Evolutionary conservation across 2,797 vertebrate species (phyloP).

Genomic region (Mallotus villosus): DNA sequence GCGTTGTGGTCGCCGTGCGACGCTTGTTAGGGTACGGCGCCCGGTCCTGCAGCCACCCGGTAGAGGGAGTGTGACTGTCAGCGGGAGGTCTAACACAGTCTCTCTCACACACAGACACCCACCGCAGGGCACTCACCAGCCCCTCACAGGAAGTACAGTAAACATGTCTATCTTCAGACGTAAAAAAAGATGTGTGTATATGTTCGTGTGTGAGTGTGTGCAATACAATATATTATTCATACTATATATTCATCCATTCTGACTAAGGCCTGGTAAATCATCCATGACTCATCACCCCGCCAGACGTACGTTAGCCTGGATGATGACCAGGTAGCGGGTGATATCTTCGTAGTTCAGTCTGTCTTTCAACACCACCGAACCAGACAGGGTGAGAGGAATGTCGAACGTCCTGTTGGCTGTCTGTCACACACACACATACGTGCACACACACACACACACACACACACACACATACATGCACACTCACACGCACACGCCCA

Average conservation of each 20-base stretch:
- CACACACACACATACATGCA: constrained; percentile 2
- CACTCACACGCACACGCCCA: background rate
- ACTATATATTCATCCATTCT: background rate
- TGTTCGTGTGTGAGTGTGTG: too few relatives aligned
- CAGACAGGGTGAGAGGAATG: constrained; percentile 93
- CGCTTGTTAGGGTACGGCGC: constrained; percentile 86
- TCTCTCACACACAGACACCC: too few relatives aligned
- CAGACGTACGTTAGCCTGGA: constrained; percentile 94
- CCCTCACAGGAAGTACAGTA: background rate
- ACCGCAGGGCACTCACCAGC: too few relatives aligned
- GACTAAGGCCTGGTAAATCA: background rate
- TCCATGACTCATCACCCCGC: too few relatives aligned
- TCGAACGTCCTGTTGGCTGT: constrained; percentile 91
- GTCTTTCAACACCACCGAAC: constrained; percentile 88
- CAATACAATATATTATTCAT: background rate
- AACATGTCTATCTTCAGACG: too few relatives aligned
- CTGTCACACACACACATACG: constrained; percentile 67
- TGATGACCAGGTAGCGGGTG: constrained; percentile 89
- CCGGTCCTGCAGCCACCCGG: constrained; percentile 78
- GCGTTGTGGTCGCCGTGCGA: constrained; percentile 89
- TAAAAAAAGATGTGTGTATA: too few relatives aligned
- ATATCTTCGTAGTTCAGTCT: constrained; percentile 97
- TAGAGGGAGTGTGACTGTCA: too few relatives aligned
- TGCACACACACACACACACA: constrained; percentile 1
- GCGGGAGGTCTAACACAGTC: too few relatives aligned